Evolutionary conservation across 2,113 vertebrate species (phyloP).

Genomic region (Oreotrochilus melanogaster): DNA sequence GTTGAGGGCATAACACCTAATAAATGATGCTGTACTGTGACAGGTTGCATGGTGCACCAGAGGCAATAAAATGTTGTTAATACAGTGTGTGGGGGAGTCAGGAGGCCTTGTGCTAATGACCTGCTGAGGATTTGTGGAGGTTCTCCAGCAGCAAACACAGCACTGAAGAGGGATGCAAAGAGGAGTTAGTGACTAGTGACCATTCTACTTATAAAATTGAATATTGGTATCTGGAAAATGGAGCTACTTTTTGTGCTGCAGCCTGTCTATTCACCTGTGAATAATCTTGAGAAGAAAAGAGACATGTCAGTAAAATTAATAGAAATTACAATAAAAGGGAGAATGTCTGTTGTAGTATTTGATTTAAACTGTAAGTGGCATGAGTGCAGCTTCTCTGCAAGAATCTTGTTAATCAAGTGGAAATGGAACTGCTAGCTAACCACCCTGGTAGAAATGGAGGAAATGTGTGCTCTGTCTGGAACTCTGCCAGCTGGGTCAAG

Average conservation of each 20-base stretch:
- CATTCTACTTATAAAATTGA: not conserved
- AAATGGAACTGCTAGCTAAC: not conserved
- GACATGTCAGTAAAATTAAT: not conserved
- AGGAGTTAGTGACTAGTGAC: not conserved
- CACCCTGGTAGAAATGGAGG: not conserved
- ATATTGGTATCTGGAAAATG: not conserved
- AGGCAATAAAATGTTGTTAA: not conserved
- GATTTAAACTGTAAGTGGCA: not conserved
- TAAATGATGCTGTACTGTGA: not conserved
- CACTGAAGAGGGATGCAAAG: not conserved
- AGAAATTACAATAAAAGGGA: not conserved
- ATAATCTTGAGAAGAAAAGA: not conserved
- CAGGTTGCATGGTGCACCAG: not conserved
- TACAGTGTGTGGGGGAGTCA: not conserved
- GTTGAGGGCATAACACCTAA: not conserved
- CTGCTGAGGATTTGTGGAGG: not conserved
- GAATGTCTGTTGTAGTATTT: not conserved
- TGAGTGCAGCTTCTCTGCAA: not conserved
- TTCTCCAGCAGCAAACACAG: not conserved
- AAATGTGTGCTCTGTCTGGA: not conserved
- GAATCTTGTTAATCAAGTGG: not conserved
- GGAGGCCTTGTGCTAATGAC: not conserved
- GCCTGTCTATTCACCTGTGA: not conserved
- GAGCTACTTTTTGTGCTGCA: not conserved
- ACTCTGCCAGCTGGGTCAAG: not conserved